Conservation (phyloP, 2,888 invertebrate genomes). For the Trissolcus brochymenae region DNA sequence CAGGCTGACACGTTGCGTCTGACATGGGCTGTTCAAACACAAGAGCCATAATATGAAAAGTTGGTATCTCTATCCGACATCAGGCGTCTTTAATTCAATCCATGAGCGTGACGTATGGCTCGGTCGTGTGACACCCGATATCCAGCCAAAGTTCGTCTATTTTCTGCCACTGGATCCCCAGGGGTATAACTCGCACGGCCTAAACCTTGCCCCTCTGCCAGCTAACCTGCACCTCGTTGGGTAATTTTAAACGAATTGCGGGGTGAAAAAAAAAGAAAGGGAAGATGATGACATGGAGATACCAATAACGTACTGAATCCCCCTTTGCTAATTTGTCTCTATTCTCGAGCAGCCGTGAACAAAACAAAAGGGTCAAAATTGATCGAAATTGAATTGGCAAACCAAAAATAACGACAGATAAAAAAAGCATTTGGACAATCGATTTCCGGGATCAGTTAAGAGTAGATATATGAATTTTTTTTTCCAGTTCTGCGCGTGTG, state of each 20-base stretch:
- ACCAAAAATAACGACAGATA: too few species aligned
- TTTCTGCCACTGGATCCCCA: constrained; percentile 26
- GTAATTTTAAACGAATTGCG: constrained; percentile 32
- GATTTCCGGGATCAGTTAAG: constrained; percentile 25
- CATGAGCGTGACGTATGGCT: constrained; percentile 60
- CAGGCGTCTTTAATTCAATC: constrained; percentile 62
- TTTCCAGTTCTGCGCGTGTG: constrained; percentile 35
- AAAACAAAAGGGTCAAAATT: too few species aligned
- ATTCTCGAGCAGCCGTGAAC: too few species aligned
- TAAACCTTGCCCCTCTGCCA: not conserved
- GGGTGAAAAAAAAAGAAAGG: not conserved
- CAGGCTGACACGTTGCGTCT: constrained; percentile 55
- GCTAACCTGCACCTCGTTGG: not conserved
- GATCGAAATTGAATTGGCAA: too few species aligned
- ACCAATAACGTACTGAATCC: constrained; percentile 1
- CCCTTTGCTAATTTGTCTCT: too few species aligned
- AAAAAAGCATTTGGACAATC: constrained; percentile 10
- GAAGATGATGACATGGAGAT: constrained; percentile 2
- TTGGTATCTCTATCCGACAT: constrained; percentile 58
- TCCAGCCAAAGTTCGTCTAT: constrained; percentile 58
- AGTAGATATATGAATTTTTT: constrained; percentile 41
- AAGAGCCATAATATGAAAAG: constrained; percentile 61
- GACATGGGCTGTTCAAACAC: constrained; percentile 40
- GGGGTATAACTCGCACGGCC: constrained; percentile 7
- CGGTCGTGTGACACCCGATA: constrained; percentile 60